Percentiles rank a stretch among this genome's conserved stretches.
phyloP scores from a whole-genome alignment of 1,140 invertebrate genomes.

The Rhyzopertha dominica region DNA sequence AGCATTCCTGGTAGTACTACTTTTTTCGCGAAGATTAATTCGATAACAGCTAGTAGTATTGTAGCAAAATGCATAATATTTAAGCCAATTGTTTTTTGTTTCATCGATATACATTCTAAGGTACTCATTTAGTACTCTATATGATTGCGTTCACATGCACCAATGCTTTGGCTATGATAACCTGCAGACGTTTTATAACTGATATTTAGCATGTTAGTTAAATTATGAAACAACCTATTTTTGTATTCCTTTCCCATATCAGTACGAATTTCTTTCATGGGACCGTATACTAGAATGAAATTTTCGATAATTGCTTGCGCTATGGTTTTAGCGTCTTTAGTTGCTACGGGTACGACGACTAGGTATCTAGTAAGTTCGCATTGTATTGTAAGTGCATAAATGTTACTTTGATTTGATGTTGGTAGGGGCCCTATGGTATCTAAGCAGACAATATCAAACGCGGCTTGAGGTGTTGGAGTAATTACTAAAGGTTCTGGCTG shows the following conservation, averaged over 20 bases:
- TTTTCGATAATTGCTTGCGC: constrained; percentile 14
- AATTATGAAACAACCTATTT: constrained; percentile 5
- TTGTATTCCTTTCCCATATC: constrained; percentile 9
- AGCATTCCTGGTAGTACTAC: neutral
- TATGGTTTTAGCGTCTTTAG: constrained; percentile 3
- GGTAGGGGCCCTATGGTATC: neutral
- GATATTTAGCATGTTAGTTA: neutral
- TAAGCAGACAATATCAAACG: constrained; percentile 12
- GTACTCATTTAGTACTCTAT: constrained; percentile 2
- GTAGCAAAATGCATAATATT: constrained; percentile 11
- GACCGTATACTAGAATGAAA: constrained; percentile 11
- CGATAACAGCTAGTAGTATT: neutral
- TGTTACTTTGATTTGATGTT: neutral
- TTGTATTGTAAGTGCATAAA: constrained; percentile 5
- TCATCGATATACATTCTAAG: constrained; percentile 4
- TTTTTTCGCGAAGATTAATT: constrained; percentile 3
- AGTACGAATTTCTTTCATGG: constrained; percentile 15
- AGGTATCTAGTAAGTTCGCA: constrained; percentile 13
- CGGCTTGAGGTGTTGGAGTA: neutral
- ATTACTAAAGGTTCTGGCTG: neutral
- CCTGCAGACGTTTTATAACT: constrained; percentile 3
- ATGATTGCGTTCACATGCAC: constrained; percentile 8
- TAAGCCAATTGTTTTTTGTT: neutral
- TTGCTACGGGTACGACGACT: constrained; percentile 7
- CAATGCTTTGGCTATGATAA: constrained; percentile 8